These are phyloP conservation scores for Calyptommatus sinebrachiatus DNA, from an alignment of 2,113 vertebrate species.

Conservation along the genomic window DNA sequence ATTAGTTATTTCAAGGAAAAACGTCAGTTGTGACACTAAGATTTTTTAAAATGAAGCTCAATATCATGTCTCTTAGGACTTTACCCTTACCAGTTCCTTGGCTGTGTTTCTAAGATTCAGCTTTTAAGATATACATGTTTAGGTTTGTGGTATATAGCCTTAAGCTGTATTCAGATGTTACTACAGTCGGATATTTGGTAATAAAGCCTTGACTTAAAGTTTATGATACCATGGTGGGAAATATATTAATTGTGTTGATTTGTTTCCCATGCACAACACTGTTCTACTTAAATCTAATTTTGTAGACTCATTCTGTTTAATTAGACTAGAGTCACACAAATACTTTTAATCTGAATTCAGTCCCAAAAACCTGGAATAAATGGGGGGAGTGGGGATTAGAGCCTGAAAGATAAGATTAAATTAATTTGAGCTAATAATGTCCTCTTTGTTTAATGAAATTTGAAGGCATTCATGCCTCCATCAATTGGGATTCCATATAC, in stretches of 20 bases:
- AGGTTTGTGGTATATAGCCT: not conserved
- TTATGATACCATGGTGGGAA: not conserved
- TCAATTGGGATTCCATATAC: not conserved
- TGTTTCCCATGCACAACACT: not conserved
- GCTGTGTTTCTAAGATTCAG: not conserved
- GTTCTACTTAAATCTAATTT: not conserved
- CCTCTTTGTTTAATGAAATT: not conserved
- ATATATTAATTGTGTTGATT: not conserved
- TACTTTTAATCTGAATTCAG: not conserved
- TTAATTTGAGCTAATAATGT: not conserved
- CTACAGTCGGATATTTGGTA: too few relatives aligned
- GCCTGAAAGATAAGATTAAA: not conserved
- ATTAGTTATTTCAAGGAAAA: constrained; percentile 35
- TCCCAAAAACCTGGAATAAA: not conserved
- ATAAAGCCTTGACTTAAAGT: not conserved
- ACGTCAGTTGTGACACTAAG: constrained; percentile 44
- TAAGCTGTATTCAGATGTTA: too few relatives aligned
- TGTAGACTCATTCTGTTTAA: not conserved
- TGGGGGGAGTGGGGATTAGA: not conserved
- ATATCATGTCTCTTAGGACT: not conserved
- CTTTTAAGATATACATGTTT: not conserved
- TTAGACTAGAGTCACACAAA: too few relatives aligned
- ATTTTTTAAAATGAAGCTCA: not conserved
- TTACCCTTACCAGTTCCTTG: not conserved
- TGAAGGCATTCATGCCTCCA: not conserved